Conservation (phyloP, 2,888 invertebrate species). For the Apotomis capreana region DNA sequence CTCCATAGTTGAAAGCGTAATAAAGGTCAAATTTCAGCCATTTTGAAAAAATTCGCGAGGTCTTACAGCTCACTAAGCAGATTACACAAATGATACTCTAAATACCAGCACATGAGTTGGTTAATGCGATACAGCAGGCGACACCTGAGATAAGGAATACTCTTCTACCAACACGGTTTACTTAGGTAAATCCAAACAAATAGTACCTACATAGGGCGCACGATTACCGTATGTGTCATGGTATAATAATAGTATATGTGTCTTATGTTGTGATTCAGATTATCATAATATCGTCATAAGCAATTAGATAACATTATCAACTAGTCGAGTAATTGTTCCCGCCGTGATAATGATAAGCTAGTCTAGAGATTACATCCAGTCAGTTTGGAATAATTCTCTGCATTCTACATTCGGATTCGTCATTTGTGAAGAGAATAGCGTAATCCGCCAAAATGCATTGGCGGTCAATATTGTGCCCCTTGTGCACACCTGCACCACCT, state of each 20-base stretch:
- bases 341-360: constrained; percentile 18
- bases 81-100: no score
- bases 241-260: no score
- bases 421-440: not conserved
- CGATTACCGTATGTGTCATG: no score
- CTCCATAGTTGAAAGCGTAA: no score
- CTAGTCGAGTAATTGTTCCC: constrained; percentile 29
- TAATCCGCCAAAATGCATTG: constrained; percentile 26
- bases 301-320: constrained; percentile 35
- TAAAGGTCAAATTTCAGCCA: no score
- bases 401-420: not conserved
- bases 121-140: no score
- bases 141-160: no score
- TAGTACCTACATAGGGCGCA: not conserved
- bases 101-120: no score
- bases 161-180: no score
- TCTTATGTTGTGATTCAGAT: constrained; percentile 12
- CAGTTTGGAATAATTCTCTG: not conserved
- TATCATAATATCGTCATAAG: not conserved
- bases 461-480: constrained; percentile 28
- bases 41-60: no score
- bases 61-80: no score
- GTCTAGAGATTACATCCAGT: constrained; percentile 22
- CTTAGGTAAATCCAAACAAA: not conserved
- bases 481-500: constrained; percentile 1